Evolutionary conservation across 1,140 invertebrate species (phyloP), one percentile per base, ranked within the genome.

Genomic region (Acromyrmex charruanus): DNA sequence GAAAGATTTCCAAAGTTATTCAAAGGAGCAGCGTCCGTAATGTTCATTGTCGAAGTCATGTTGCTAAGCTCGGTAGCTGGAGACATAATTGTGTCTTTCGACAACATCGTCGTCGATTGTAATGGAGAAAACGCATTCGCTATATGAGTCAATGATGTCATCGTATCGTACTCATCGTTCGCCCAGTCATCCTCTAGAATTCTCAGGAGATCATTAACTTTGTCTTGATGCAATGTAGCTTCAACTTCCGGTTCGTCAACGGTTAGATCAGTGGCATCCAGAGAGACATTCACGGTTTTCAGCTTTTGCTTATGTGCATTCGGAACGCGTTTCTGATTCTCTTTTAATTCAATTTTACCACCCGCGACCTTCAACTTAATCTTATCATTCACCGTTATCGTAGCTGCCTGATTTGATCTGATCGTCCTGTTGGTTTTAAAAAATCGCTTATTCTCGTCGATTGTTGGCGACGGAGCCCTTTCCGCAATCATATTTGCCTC

Each of bases 11-110:
- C 31, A 31, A 61, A 55, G 31, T 66, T 74, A 28, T 28, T 55
- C 69, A 74, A 16, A 18, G 55, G 65, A 77, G 66, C 63, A 59
- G 81, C 44, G 74, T 94, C 93, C 68, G 93, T 91, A 49, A 96
- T 94, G 53, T 95, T 94, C 93, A 96, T 94, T 6, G 92, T 93
- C 1, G 95, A 96, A 1, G 96, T 95, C 94, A 96, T 96, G 75
- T 95, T 95, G 84, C 95, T 96, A 63, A 96, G 94, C 86, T 96
- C 95, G 61, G 94, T 96, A 5, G 94, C 95, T 10, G 96, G 95
- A 4, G 96, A 96, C 90, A 96, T 92, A 49, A 49, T 82, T n/a
- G 81, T 14, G 3, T 87, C 65, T 2, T 87, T 79, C 5, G 9
- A 1, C 2, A 87, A 49, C 10, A 59, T 74, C 31, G 71, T 28